Evolutionary conservation across 2,113 vertebrate genomes (phyloP).

Genomic region (Nesospiza acunhae): DNA sequence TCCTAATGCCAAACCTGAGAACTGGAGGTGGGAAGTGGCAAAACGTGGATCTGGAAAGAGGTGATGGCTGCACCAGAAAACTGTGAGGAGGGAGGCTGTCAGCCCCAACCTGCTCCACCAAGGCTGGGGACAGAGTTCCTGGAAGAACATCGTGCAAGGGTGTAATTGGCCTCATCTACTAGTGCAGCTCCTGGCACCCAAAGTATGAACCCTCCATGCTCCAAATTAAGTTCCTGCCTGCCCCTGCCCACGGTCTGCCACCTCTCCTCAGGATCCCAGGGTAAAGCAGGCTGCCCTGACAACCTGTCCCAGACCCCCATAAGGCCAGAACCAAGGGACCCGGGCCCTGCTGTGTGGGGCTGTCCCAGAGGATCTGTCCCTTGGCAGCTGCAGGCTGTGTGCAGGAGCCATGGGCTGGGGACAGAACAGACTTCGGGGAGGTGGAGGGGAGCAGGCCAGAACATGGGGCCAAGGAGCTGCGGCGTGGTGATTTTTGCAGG

Average conservation of each 20-base stretch:
- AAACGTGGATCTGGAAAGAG: background rate
- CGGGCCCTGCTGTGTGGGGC: accelerated
- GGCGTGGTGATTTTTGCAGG: accelerated
- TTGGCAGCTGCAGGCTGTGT: background rate
- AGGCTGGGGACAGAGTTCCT: background rate
- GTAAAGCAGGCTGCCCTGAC: background rate
- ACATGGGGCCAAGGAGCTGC: background rate
- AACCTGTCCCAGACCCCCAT: accelerated
- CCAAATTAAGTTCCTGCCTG: background rate
- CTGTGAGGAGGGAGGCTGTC: background rate
- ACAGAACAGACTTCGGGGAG: accelerated
- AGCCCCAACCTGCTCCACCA: background rate
- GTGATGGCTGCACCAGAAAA: background rate
- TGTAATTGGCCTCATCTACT: background rate
- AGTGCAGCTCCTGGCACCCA: background rate
- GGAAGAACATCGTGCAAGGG: accelerated
- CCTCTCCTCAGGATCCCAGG: background rate
- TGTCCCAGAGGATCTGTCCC: background rate
- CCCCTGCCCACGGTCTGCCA: background rate
- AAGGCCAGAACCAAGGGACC: too few species aligned
- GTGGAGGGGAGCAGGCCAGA: background rate
- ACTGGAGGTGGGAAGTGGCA: background rate
- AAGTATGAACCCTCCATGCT: background rate
- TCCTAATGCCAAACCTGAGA: constrained; percentile 5
- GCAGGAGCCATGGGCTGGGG: background rate